Evolutionary conservation across 2,888 invertebrate species (phyloP).

Genomic region (Caenorhabditis drosophilae): DNA sequence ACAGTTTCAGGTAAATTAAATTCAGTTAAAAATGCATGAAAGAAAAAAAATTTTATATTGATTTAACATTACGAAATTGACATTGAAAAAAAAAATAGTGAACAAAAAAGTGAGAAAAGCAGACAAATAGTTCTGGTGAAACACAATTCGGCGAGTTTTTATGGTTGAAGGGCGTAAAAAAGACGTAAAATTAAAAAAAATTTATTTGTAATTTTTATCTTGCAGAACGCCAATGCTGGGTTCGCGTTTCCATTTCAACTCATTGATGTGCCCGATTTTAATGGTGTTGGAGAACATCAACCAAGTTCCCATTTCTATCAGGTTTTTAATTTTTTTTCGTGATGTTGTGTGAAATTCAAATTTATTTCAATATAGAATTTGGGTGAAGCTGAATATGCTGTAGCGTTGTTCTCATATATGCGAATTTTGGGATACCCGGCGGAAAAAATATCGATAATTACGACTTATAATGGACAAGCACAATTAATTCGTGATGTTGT

Average conservation of each 20-base stretch:
- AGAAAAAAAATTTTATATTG: no score
- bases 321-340: no score
- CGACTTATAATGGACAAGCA: conserved; percentile 99
- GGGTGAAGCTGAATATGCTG: conserved; percentile 84
- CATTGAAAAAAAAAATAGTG: no score
- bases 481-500: conserved; percentile 95
- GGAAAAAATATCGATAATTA: conserved; percentile 92
- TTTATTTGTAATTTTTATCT: not conserved
- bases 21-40: no score
- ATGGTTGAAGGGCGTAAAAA: not conserved
- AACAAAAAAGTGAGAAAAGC: no score
- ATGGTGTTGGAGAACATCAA: conserved; percentile 93
- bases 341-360: not conserved
- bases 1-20: conserved; percentile 77
- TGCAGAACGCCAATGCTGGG: conserved; percentile 83
- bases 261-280: conserved; percentile 93
- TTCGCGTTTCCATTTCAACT: conserved; percentile 91
- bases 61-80: no score
- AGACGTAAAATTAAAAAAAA: not conserved
- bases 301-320: conserved; percentile 98
- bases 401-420: conserved; percentile 98
- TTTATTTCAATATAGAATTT: conserved; percentile 73
- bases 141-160: not conserved
- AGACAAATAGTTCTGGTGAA: no score
- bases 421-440: conserved; percentile 93